Evolutionary conservation across 2,888 invertebrate species (phyloP), one percentile per base, ranked within the genome.

Genomic region (Eupithecia dodoneata): DNA sequence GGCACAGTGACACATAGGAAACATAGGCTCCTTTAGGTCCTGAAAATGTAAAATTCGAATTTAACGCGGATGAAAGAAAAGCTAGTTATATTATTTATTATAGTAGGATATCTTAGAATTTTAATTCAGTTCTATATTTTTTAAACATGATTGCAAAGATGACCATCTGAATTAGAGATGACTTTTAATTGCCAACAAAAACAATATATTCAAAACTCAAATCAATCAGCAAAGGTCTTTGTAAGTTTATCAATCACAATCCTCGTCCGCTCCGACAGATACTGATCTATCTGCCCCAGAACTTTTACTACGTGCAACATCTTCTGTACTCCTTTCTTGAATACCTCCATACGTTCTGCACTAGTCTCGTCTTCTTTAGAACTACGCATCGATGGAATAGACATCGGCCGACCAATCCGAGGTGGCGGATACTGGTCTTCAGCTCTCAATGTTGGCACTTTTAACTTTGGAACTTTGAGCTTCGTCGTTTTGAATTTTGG

Each of bases 271-370:
- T 94, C 94, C 1, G 95, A 93, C 59, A 95, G 67, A 77, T 94
- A 95, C 77, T 91, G 90, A 67, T 94, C 94, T 45, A 95, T 90
- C 82, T 93, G 91, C 0, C 93, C 92, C 44, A 95, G 82, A 18
- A 94, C 92, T 84, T 93, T 94, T 2, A 94, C 94, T 2, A 94
- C 88, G 63, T 93, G 91, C 5, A 94, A 80, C 92, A 95, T 89
- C 83, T 93, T 94, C 82, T 93, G 92, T 0, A 95, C 88, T 0
- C 92, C 94, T 80, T 93, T 95, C 82, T 94, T 94, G 76, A 95
- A 92, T 71, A 86, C 90, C 77, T 93, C 93, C 91, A 94, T 91
- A 76, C 86, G 87, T 78, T 94, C 95, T 2, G 91, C 93, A 78
- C 94, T 94, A 4, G 92, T 87, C 73, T 91, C 91, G 75, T 92